Conservation (phyloP, 2,888 invertebrate genomes). For the Netelia virgata region DNA sequence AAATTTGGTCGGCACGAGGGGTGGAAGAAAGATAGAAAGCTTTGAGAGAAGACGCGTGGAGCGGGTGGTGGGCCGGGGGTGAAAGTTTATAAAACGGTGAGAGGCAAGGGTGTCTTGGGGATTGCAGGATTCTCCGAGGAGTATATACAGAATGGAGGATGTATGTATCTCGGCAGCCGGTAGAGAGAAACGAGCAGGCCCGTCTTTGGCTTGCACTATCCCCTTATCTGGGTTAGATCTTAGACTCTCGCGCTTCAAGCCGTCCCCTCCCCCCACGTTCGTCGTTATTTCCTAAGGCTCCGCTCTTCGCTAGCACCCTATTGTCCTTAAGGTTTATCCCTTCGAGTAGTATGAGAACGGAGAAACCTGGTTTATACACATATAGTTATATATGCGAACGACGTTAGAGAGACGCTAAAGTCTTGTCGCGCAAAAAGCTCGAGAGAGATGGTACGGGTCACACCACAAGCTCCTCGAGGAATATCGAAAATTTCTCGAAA, state of each 20-base stretch:
- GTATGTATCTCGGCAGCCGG: constrained; percentile 49
- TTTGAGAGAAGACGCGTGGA: constrained; percentile 64
- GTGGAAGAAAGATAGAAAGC: constrained; percentile 35
- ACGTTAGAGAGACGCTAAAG: constrained; percentile 27
- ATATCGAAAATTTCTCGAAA: constrained; percentile 42
- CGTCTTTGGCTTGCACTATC: constrained; percentile 52
- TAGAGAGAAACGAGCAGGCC: constrained; percentile 17
- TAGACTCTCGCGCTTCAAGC: constrained; percentile 61
- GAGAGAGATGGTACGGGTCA: constrained; percentile 35
- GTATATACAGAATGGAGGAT: constrained; percentile 49
- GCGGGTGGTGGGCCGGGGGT: constrained; percentile 20
- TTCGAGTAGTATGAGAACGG: constrained; percentile 34
- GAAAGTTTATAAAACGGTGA: constrained; percentile 76
- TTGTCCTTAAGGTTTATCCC: constrained; percentile 79
- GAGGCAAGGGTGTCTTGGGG: constrained; percentile 1
- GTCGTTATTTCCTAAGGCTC: constrained; percentile 74
- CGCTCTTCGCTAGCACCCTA: constrained; percentile 74
- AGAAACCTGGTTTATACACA: constrained; percentile 20
- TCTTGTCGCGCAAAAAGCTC: constrained; percentile 37
- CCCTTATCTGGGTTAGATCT: constrained; percentile 79
- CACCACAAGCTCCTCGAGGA: constrained; percentile 34
- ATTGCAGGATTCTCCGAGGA: constrained; percentile 37
- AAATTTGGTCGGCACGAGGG: constrained; percentile 32
- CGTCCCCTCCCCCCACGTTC: constrained; percentile 21
- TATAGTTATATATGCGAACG: background rate